phyloP scores from a whole-genome alignment of 2,797 vertebrate species.

The Periparus ater region DNA sequence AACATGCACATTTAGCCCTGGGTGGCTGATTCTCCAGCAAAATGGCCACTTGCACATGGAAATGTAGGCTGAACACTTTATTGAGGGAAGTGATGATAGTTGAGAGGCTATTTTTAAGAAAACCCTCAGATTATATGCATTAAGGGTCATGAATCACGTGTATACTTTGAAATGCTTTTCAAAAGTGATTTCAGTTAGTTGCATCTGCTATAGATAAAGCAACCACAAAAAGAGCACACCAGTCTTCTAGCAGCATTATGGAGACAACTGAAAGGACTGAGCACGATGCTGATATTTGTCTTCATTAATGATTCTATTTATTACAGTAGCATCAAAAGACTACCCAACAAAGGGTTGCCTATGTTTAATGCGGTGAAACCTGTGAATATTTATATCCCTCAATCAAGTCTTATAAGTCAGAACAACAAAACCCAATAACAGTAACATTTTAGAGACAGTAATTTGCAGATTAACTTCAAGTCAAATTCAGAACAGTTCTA shows the following conservation, averaged over 20 bases:
- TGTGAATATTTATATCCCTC: neutral
- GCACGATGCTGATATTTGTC: neutral
- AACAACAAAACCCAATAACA: neutral
- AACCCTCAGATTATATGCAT: neutral
- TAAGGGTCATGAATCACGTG: neutral
- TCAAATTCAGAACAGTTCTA: neutral
- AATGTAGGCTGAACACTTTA: neutral
- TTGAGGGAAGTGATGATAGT: neutral
- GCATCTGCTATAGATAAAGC: neutral
- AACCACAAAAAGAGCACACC: neutral
- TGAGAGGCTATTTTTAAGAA: neutral
- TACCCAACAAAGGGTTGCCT: neutral
- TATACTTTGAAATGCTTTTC: neutral
- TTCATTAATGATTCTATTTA: neutral
- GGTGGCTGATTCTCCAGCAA: neutral
- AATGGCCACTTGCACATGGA: neutral
- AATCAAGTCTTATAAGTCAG: neutral
- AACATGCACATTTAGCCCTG: neutral
- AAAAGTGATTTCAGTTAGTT: neutral
- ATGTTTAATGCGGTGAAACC: neutral
- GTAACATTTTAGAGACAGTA: neutral
- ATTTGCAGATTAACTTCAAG: neutral
- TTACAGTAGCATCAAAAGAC: neutral
- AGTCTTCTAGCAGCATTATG: neutral
- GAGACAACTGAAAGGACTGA: neutral